These are phyloP conservation scores for Patella caerulea DNA, from an alignment of 2,888 invertebrate species.

Conservation along the genomic window DNA sequence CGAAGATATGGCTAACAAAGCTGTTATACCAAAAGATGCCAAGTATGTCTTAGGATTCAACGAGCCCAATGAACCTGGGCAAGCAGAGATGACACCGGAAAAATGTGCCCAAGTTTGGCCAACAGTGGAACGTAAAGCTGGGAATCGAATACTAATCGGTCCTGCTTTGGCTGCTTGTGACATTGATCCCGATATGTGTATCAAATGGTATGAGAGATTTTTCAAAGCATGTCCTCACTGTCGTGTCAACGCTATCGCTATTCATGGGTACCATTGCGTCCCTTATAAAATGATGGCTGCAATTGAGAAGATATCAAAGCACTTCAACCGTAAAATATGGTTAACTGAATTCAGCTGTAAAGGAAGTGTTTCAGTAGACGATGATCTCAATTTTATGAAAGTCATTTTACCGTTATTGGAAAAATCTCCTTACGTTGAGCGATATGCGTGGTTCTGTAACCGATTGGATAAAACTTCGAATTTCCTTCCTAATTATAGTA, in stretches of 20 bases:
- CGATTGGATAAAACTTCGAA: constrained; percentile 23
- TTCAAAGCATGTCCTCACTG: constrained; percentile 45
- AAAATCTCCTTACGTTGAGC: constrained; percentile 35
- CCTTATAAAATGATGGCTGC: constrained; percentile 33
- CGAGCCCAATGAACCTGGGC: constrained; percentile 46
- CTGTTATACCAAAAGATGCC: constrained; percentile 28
- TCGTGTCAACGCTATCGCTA: constrained; percentile 47
- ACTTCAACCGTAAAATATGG: constrained; percentile 43
- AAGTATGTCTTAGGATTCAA: constrained; percentile 47
- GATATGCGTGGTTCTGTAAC: constrained; percentile 40
- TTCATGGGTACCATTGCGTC: constrained; percentile 45
- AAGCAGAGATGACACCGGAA: constrained; percentile 43
- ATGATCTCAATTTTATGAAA: constrained; percentile 38
- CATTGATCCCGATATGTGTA: constrained; percentile 15
- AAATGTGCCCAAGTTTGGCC: constrained; percentile 44
- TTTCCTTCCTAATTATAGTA: constrained; percentile 18
- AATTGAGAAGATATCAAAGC: constrained; percentile 34
- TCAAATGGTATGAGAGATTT: constrained; percentile 47
- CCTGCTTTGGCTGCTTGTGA: constrained; percentile 43
- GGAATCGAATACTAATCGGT: constrained; percentile 40
- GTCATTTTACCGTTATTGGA: constrained; percentile 39
- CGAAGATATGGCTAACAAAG: constrained; percentile 7
- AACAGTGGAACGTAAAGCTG: constrained; percentile 35
- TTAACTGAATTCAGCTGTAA: constrained; percentile 47
- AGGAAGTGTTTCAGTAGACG: constrained; percentile 28